A percentile compares a stretch with the other conserved stretches of the same genome.
These are phyloP conservation scores for Nemurella pictetii DNA, from an alignment of 2,888 invertebrate species.

Conservation along the genomic window DNA sequence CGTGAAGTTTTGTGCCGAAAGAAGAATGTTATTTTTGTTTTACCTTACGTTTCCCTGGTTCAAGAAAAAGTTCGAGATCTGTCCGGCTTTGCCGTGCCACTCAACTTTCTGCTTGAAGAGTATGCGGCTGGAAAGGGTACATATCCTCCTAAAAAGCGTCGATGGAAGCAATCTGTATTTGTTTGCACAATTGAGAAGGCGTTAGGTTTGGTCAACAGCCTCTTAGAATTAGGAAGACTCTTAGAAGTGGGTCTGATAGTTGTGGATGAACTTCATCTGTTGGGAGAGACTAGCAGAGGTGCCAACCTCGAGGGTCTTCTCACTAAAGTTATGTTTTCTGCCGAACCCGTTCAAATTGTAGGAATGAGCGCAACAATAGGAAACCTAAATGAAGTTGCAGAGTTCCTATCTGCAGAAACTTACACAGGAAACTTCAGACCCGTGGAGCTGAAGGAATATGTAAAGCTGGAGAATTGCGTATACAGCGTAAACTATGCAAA, in stretches of 20 bases:
- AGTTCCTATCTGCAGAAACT: constrained; percentile 79
- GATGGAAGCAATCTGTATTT: constrained; percentile 78
- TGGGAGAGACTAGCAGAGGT: constrained; percentile 87
- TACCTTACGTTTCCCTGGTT: constrained; percentile 95
- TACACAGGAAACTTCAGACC: constrained; percentile 88
- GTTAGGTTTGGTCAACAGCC: constrained; percentile 78
- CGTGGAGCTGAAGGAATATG: constrained; percentile 78
- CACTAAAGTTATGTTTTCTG: constrained; percentile 61
- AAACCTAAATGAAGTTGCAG: constrained; percentile 78
- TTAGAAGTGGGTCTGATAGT: constrained; percentile 76
- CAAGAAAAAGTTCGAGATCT: constrained; percentile 93
- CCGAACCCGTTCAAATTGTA: constrained; percentile 78
- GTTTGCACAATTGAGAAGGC: constrained; percentile 96
- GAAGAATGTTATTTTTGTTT: constrained; percentile 82
- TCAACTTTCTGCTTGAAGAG: constrained; percentile 91
- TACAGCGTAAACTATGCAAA: constrained; percentile 56
- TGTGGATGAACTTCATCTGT: constrained; percentile 92
- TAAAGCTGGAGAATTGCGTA: constrained; percentile 70
- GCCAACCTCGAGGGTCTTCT: constrained; percentile 81
- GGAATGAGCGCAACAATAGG: constrained; percentile 98
- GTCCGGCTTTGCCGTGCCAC: constrained; percentile 82
- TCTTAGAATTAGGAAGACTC: constrained; percentile 76
- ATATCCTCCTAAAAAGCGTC: constrained; percentile 79
- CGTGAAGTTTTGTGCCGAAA: constrained; percentile 78
- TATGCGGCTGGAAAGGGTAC: constrained; percentile 89